A percentile compares a stretch with the other conserved stretches of the same genome.
Conservation (phyloP, 2,113 vertebrate genomes). For the Speoplatyrhinus poulsoni region DNA sequence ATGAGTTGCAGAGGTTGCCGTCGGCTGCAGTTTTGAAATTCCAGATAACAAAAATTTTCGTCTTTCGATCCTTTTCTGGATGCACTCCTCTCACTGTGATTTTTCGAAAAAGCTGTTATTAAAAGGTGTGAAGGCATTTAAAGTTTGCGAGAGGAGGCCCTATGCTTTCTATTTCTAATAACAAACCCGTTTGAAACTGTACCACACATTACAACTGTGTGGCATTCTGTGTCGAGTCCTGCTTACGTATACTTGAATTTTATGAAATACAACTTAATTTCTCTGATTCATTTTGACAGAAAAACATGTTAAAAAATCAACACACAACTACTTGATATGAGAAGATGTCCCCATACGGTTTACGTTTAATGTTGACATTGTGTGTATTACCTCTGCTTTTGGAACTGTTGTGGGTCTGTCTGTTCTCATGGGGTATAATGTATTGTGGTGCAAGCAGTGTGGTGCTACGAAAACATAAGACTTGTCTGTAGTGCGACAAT, state of each 20-base stretch:
- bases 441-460: constrained; percentile 6
- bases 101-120: constrained; percentile 19
- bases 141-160: constrained; percentile 22
- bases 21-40: too few relatives aligned
- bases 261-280: background rate
- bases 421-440: background rate
- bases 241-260: constrained; percentile 15
- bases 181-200: constrained; percentile 17
- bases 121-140: constrained; percentile 26
- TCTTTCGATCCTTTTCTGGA: background rate
- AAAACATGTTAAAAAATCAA: constrained; percentile 13
- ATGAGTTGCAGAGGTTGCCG: background rate
- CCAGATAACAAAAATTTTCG: background rate
- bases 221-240: constrained; percentile 4
- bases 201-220: constrained; percentile 8
- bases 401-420: background rate
- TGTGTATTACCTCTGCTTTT: constrained; percentile 13
- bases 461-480: constrained; percentile 12
- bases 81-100: background rate
- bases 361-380: background rate
- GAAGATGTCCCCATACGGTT: background rate
- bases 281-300: constrained; percentile 1
- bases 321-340: constrained; percentile 5
- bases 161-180: constrained; percentile 36
- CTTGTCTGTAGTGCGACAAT: constrained; percentile 4